Evolutionary conservation across 1,140 invertebrate genomes (phyloP), one percentile per base, ranked within the genome.

Genomic region (Proctacanthus coquilletti): DNA sequence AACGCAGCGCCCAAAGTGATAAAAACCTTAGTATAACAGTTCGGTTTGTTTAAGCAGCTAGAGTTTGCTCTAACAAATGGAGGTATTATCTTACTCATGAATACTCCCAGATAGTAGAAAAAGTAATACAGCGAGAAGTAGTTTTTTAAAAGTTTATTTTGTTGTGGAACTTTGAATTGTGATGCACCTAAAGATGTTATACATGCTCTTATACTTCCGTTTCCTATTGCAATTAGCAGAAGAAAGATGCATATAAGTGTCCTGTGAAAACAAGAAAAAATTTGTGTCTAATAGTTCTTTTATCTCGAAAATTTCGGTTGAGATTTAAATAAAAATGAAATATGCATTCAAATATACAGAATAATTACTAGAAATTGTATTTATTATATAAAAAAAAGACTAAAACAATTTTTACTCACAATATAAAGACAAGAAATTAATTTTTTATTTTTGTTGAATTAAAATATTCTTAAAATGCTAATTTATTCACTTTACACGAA

Each of bases 171-270:
- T 44, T 52, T 54, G 21, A 58, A 60, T 41, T 60, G 86, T 54
- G 89, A 81, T 5, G 81, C 87, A 21, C 86, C 87, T 53, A 92
- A 84, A 0, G 85, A 76, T 6, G 80, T 72, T 3, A 89, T 83
- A 58, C 85, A 91, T 5, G 87, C 84, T 48, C 92, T 87, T 49
- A 93, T 87, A 2, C 84, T 80, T 17, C 77, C 81, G 35, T 77
- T 80, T 1, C 77, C 78, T 27, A 75, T 42, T n/a, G 72, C 74
- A 39, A 81, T 75, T n/a, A 79, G 51, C 4, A 59, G 43, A 42
- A 77, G 47, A 5, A 74, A 73, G 18, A 69, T 43, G 15, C 69
- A 56, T 11, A 68, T 60, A 32, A 71, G 45, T 4, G 56, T 44
- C 5, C 63, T 63, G 36, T 3, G 39, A 38, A 18, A 38, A 29